These are phyloP conservation scores for Coilia nasus DNA, from an alignment of 2,797 vertebrate genomes.

Conservation along the genomic window DNA sequence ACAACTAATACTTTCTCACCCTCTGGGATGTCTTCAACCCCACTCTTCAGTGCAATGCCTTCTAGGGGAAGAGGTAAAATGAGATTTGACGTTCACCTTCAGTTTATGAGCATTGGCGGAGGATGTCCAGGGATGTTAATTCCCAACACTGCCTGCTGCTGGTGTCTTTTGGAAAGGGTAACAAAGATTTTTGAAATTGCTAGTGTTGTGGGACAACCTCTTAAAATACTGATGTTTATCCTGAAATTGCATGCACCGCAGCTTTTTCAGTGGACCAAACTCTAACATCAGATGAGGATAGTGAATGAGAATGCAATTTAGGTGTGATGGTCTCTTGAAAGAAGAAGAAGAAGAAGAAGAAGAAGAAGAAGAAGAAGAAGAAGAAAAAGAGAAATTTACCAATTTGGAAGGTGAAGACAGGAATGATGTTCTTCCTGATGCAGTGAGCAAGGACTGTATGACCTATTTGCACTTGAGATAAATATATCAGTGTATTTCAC, in stretches of 20 bases:
- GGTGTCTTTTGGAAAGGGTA: not conserved
- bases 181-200: not conserved
- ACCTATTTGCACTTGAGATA: constrained; percentile 11
- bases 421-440: not conserved
- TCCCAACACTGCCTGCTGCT: not conserved
- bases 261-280: not conserved
- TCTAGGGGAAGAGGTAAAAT: not conserved
- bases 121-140: not conserved
- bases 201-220: not conserved
- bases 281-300: not conserved
- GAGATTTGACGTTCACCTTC: not conserved
- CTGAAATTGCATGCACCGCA: not conserved
- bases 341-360: too few species aligned
- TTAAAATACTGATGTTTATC: constrained; percentile 14
- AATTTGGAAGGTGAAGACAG: not conserved
- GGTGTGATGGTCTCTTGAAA: too few species aligned
- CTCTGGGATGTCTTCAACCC: not conserved
- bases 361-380: not conserved
- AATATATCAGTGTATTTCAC: not conserved
- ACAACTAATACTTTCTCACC: not conserved
- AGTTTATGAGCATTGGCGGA: not conserved
- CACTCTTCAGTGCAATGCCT: not conserved
- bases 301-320: not conserved
- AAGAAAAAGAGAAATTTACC: not conserved
- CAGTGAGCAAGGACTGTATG: not conserved